Conservation (phyloP, 1,140 invertebrate genomes). For the Drosophila lacteicornis region DNA sequence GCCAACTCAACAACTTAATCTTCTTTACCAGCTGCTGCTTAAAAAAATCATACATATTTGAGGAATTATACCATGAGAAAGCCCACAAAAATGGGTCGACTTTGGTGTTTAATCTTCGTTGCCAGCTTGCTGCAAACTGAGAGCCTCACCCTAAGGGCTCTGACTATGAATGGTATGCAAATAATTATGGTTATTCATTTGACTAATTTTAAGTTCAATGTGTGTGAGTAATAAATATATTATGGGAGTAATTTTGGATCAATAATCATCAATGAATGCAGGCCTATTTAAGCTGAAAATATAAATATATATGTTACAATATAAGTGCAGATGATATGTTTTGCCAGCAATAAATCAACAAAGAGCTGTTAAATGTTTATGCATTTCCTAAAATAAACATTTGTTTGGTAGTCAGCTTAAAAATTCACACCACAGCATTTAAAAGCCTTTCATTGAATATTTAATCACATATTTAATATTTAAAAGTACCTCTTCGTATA, state of each 20-base stretch:
- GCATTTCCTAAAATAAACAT: neutral
- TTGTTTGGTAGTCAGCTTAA: neutral
- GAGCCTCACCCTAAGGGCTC: slow-evolving; percentile 62
- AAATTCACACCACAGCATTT: neutral
- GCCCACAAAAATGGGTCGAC: slow-evolving; percentile 52
- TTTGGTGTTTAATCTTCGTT: slow-evolving; percentile 70
- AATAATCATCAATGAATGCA: neutral
- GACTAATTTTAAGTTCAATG: neutral
- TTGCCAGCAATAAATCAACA: slow-evolving; percentile 2
- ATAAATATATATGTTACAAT: neutral
- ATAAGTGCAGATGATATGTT: slow-evolving; percentile 5
- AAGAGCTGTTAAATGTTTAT: neutral
- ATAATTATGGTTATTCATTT: slow-evolving; percentile 6
- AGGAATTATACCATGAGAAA: slow-evolving; percentile 3
- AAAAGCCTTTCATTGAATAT: neutral
- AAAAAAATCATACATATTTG: slow-evolving; percentile 9
- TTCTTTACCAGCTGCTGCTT: slow-evolving; percentile 6
- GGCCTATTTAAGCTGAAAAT: neutral
- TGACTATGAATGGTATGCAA: slow-evolving; percentile 60
- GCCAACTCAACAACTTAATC: slow-evolving; percentile 12
- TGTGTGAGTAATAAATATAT: slow-evolving; percentile 3
- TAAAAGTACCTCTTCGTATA: neutral
- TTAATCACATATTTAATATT: neutral
- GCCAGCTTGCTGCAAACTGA: slow-evolving; percentile 68
- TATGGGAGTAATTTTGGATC: neutral